A percentile compares a stretch with the other conserved stretches of the same genome.
Conservation (phyloP, 1,140 invertebrate genomes). For the Reticulitermes speratus region DNA sequence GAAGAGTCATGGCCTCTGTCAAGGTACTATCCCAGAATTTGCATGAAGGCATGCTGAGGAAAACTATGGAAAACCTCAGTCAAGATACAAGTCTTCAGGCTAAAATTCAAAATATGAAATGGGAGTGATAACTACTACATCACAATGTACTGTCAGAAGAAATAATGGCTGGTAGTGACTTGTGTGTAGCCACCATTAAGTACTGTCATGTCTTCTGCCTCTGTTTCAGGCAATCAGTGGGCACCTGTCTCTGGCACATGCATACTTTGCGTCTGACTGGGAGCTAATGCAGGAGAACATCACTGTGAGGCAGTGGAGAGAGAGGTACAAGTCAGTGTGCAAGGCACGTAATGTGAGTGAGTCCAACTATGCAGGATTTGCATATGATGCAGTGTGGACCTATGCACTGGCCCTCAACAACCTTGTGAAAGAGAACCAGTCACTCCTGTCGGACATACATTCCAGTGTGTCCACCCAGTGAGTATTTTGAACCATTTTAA, state of each 20-base stretch:
- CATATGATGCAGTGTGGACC: slow-evolving; percentile 83
- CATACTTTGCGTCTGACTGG: slow-evolving; percentile 62
- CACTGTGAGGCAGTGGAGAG: slow-evolving; percentile 58
- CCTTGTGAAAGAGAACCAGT: slow-evolving; percentile 58
- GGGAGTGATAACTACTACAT: too few relatives aligned
- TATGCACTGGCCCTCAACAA: slow-evolving; percentile 72
- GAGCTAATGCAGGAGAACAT: slow-evolving; percentile 65
- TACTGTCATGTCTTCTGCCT: not conserved
- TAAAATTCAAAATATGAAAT: too few relatives aligned
- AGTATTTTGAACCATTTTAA: slow-evolving; percentile 45
- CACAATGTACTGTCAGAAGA: too few relatives aligned
- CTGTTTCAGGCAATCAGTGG: slow-evolving; percentile 66
- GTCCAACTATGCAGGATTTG: slow-evolving; percentile 66
- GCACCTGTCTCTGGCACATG: slow-evolving; percentile 69
- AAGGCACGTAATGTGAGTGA: slow-evolving; percentile 9
- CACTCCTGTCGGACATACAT: slow-evolving; percentile 59
- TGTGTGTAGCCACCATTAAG: too few relatives aligned
- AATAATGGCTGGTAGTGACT: too few relatives aligned
- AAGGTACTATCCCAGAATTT: too few relatives aligned
- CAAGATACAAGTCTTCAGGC: too few relatives aligned
- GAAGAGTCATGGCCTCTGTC: too few relatives aligned
- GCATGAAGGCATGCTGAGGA: too few relatives aligned
- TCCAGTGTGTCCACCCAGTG: slow-evolving; percentile 58
- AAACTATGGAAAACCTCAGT: too few relatives aligned
- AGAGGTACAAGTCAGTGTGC: slow-evolving; percentile 48